Base-by-base conservation (phyloP, 2,888 invertebrate species). In the Drosophila greeni region DNA sequence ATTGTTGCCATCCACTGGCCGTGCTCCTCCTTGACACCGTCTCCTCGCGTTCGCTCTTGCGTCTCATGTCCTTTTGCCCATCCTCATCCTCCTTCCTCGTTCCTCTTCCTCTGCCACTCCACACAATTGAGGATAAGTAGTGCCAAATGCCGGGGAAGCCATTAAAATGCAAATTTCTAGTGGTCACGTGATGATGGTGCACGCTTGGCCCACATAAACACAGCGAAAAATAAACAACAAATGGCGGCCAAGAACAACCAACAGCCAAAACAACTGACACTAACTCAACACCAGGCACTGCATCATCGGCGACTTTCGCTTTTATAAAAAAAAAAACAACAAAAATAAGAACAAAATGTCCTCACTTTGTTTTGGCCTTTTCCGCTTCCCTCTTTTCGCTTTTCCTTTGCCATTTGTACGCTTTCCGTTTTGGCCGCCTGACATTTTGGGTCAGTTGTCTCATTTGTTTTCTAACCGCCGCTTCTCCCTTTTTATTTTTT, bases 111-210 rank as follows among this genome's bases (percentile, higher is more conserved):
- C 52, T 59, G 52, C 37, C 60, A 51, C 60, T 60, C 36, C 62
- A 61, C 24, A 43, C 62, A 62, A 62, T 61, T 43, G 62, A 61
- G 62, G 61, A 61, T 62, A 62, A 62, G 62, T 62, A 61, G 62
- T 59, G 73, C 68, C 70, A 75, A 82, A 82, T 79, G 82, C 73
- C 74, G 66, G 69, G 51, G 66, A 60, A 54, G 72, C 68, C 75
- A 82, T 84, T 82, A 74, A 79, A 73, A 80, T 82, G 84, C 67
- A 81, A 83, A 83, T 79, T 82, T 82, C 74, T 76, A 82, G 81
- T 80, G 81, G 81, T 73, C 82, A 80, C 76, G 69, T 70, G 76
- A 66, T 71, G 74, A 66, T 70, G 76, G 61, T 73, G 69, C 65
- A 61, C 70, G 66, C 80, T 67, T 67, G 67, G 67, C 67, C 68